Base-by-base conservation (phyloP, 2,797 vertebrate species). In the Anabacerthia variegaticeps region DNA sequence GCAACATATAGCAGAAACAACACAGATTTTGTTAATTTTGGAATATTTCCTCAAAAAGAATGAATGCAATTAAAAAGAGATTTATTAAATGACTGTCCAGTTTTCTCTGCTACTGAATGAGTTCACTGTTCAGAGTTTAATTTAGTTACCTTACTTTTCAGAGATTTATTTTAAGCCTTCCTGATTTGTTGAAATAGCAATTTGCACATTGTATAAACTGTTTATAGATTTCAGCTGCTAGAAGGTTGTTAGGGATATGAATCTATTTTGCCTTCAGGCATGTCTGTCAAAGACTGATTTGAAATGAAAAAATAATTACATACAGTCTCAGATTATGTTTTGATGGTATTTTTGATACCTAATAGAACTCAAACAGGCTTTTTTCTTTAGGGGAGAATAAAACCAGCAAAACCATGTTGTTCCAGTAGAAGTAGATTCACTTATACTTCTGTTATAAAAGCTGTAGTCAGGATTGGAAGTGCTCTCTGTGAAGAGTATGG, bases 261-360 rank as follows among this genome's bases (percentile, higher is more conserved):
- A 96, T 85, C 75, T 92, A 30, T 91, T 92, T 92, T 92, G 79
- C 92, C 87, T 95, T 81, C 68, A 95, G 92, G 54, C 58, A 12
- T 77, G 73, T 62, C 87, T 96, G 87, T 95, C 92, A 93, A 88
- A 78, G 62, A 67, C 43, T 59, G 46, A 88, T 93, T 82, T 86
- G 79, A 94, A 95, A 83, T 81, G 68, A 88, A 93, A 93, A 95
- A 94, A 86, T 91, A 92, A 96, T 95, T 81, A 36, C 48, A 21
- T 62, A 73, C 43, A 15, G 17, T 77, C 75, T 85, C 84, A 89
- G 61, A 85, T 87, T 62, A 88, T 81, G 46, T 93, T 91, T 92
- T 85, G 75, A 78, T 89, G 37, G 39, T 62, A 89, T 75, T 92
- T 96, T 82, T 89, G 91, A 75, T 85, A 95, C 32, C 7, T 0